Evolutionary conservation across 2,888 invertebrate species (phyloP).

Genomic region (Gari tellinella): DNA sequence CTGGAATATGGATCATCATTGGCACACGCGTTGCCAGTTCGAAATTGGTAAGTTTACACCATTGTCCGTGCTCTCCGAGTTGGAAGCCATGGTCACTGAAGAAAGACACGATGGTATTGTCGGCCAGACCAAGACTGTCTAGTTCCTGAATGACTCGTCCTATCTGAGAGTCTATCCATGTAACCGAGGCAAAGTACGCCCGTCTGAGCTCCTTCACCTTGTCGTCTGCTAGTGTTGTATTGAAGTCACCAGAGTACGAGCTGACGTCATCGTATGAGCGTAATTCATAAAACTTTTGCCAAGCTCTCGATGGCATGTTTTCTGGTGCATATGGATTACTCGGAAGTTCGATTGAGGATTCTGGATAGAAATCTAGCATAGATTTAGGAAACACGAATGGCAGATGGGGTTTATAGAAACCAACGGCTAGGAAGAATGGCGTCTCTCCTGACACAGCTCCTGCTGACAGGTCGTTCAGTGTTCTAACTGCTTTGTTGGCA

Average conservation of each 20-base stretch:
- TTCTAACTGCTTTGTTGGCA: constrained; percentile 87
- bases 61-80: constrained; percentile 73
- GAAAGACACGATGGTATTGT: constrained; percentile 69
- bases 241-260: constrained; percentile 57
- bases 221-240: constrained; percentile 68
- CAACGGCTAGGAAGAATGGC: constrained; percentile 92
- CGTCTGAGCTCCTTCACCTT: constrained; percentile 54
- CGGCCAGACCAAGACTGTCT: constrained; percentile 49
- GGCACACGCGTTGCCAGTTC: constrained; percentile 73
- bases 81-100: constrained; percentile 74
- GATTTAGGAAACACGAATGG: constrained; percentile 92
- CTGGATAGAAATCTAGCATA: constrained; percentile 88
- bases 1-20: constrained; percentile 73
- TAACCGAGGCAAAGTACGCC: constrained; percentile 65
- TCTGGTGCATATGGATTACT: constrained; percentile 67
- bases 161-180: constrained; percentile 61
- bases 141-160: constrained; percentile 60
- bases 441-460: constrained; percentile 66
- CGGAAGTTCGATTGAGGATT: constrained; percentile 54
- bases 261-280: constrained; percentile 59
- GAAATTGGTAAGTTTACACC: constrained; percentile 74
- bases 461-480: constrained; percentile 85
- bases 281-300: constrained; percentile 64
- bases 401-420: constrained; percentile 95
- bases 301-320: constrained; percentile 69